Evolutionary conservation across 2,888 invertebrate species (phyloP).

Genomic region (Phoenoteleia sp.): DNA sequence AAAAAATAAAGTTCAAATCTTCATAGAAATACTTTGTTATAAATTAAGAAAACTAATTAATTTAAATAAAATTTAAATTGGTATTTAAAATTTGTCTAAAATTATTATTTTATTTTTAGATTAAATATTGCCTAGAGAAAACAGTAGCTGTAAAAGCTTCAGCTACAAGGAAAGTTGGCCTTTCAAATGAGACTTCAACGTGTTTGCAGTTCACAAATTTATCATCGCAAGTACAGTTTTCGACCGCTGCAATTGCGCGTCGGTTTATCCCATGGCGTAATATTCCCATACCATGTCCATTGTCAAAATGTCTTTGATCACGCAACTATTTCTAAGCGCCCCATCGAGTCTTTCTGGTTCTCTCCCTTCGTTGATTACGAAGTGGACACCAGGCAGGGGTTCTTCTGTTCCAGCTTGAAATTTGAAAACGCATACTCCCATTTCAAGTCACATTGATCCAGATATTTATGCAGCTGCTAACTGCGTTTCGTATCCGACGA

Average conservation of each 20-base stretch:
- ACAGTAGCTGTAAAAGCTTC: no score
- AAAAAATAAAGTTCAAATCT: no score
- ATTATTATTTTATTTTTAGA: no score
- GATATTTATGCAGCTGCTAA: conserved; percentile 50
- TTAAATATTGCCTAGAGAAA: no score
- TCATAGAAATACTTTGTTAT: no score
- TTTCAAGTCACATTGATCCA: conserved; percentile 35
- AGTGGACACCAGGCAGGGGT: conserved; percentile 54
- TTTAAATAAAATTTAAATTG: no score
- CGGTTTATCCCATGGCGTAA: conserved; percentile 5
- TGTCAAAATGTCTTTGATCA: conserved; percentile 51
- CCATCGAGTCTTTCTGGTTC: conserved; percentile 61
- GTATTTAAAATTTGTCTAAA: no score
- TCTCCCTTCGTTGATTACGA: conserved; percentile 32
- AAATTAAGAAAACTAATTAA: no score
- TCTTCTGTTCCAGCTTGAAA: conserved; percentile 40
- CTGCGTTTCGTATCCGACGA: neutral
- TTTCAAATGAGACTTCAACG: neutral
- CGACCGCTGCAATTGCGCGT: neutral
- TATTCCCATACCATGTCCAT: conserved; percentile 34
- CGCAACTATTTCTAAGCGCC: conserved; percentile 43
- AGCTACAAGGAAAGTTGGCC: no score
- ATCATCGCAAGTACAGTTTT: neutral
- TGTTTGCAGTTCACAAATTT: neutral
- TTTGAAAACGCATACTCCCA: conserved; percentile 11